Conservation (phyloP, 2,113 vertebrate species). For the Mobula birostris region DNA sequence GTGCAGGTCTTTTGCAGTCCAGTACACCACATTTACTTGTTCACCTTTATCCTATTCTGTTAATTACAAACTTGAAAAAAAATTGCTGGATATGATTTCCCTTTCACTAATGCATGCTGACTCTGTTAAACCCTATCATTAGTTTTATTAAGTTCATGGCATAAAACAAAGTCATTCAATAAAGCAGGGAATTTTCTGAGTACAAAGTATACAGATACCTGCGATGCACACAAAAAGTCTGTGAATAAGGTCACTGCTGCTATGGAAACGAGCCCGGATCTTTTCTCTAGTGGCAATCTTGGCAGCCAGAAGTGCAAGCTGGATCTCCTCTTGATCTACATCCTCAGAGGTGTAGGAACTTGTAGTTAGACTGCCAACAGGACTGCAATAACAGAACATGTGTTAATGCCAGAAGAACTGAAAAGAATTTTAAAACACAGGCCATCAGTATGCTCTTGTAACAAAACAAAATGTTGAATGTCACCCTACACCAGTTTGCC, state of each 20-base stretch:
- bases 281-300: slow-evolving; percentile 75
- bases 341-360: slow-evolving; percentile 71
- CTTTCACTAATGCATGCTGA: too few relatives aligned
- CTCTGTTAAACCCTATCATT: too few relatives aligned
- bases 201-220: slow-evolving; percentile 56
- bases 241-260: slow-evolving; percentile 93
- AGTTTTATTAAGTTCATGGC: not conserved
- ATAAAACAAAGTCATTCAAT: not conserved
- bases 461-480: not conserved
- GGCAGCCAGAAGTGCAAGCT: slow-evolving; percentile 63
- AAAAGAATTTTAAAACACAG: not conserved
- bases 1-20: too few relatives aligned
- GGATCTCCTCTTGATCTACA: slow-evolving; percentile 64
- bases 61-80: too few relatives aligned
- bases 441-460: not conserved
- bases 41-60: too few relatives aligned
- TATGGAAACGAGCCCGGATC: slow-evolving; percentile 87
- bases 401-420: not conserved
- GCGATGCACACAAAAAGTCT: slow-evolving; percentile 97
- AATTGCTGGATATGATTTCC: too few relatives aligned
- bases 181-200: not conserved
- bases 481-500: too few relatives aligned
- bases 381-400: slow-evolving; percentile 29
- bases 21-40: too few relatives aligned
- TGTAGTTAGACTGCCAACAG: slow-evolving; percentile 58